Percentiles rank a stretch among this genome's conserved stretches.
Evolutionary conservation across 2,888 invertebrate genomes (phyloP).

Genomic region (Venustoraphidia nigricollis): DNA sequence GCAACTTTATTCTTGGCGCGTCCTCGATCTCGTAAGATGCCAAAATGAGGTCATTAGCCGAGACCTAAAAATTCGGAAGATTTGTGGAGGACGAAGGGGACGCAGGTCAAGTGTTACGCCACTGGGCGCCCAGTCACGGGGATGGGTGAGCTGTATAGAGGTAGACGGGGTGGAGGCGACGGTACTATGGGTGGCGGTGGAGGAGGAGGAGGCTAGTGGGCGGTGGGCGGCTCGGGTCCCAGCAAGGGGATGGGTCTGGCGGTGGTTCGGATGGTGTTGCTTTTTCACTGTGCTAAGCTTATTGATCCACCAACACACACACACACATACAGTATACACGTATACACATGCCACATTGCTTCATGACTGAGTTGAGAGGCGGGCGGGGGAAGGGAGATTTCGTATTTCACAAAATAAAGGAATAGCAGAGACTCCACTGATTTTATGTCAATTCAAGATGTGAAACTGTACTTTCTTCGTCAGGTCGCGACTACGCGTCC

Average conservation of each 20-base stretch:
- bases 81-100: constrained; percentile 9
- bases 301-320: constrained; percentile 7
- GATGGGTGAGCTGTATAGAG: not conserved
- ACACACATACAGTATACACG: constrained; percentile 1
- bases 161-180: constrained; percentile 13
- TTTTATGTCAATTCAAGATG: not conserved
- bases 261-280: constrained; percentile 1
- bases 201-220: constrained; percentile 38
- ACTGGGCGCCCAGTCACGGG: constrained; percentile 20
- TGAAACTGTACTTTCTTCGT: too few species aligned
- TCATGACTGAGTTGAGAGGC: not conserved
- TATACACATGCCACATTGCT: not conserved
- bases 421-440: constrained; percentile 2
- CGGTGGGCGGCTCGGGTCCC: constrained; percentile 28
- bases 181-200: constrained; percentile 30
- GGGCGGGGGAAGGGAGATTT: not conserved
- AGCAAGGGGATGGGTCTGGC: not conserved
- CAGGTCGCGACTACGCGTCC: too few species aligned
- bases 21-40: too few species aligned
- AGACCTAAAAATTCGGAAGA: constrained; percentile 2
- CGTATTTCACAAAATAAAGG: constrained; percentile 6
- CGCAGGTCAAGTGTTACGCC: constrained; percentile 12
- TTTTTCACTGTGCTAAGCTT: constrained; percentile 8
- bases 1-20: too few species aligned
- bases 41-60: constrained; percentile 1